Base-by-base conservation (phyloP, 2,888 invertebrate genomes). In the Leptinotarsa peninsularis region DNA sequence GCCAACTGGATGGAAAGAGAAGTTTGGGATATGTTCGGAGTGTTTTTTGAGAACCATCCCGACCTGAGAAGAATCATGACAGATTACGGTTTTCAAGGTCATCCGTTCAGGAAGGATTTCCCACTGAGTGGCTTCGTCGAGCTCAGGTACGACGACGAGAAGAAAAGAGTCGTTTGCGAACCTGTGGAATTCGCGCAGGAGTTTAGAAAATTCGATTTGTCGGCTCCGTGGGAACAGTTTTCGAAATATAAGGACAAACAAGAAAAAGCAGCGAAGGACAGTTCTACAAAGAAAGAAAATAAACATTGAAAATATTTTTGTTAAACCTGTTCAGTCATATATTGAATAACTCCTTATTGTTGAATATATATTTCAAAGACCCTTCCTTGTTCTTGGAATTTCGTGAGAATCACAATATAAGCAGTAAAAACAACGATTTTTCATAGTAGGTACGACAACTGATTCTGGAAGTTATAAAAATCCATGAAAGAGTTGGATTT, bases 1-100 rank as follows among this genome's bases (percentile, higher is more conserved):
- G 97, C 99, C 14, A 95, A 99, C 87, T 99, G 99, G 99, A 95
- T 95, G 82, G 96, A 96, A 87, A 91, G 96, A 80, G 96, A 96
- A 89, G 93, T 98, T 72, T 99, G 97, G 96, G 99, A 99, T 86
- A 97, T 99, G 98, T 99, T 91, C 87, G 99, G 99, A 58, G 96
- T 99, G 15, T 98, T 97, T 91, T 99, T 99, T 89, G 93, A 95
- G 13, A 96, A 98, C 88, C 99, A 99, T 89, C 98, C 99, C 0
- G 99, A 99, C 89, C 90, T 99, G 76, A 92, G 99, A 73, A 92
- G 99, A 81, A 98, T 99, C 84, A 90, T 99, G 66, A 99, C 99
- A 49, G 99, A 99, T 89, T 99, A 99, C 88, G 99, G 99, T 1
- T 99, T 99, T 88, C 97, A 99, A 88, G 99, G 99, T 3, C 98